A percentile compares a stretch with the other conserved stretches of the same genome.
These are phyloP conservation scores for Polietes domitor DNA, from an alignment of 2,888 invertebrate genomes.

Conservation along the genomic window DNA sequence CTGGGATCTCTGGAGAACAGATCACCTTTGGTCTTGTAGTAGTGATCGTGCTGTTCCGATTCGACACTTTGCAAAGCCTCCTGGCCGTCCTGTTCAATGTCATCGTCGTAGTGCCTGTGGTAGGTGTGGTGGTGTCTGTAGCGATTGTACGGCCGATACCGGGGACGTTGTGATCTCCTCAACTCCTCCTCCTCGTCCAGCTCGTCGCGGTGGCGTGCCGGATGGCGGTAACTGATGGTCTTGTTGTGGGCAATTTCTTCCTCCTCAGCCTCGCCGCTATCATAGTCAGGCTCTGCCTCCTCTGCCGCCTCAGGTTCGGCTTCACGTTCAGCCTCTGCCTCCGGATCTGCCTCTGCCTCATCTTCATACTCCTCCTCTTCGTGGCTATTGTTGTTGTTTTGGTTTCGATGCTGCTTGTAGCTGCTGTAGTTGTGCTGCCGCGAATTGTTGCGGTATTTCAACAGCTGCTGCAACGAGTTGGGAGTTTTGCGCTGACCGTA, in stretches of 20 bases:
- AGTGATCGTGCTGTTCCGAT: constrained; percentile 86
- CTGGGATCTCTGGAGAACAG: constrained; percentile 78
- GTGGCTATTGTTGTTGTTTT: constrained; percentile 28
- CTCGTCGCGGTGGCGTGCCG: constrained; percentile 21
- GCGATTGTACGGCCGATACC: constrained; percentile 46
- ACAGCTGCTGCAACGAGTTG: constrained; percentile 1
- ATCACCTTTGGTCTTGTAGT: constrained; percentile 81
- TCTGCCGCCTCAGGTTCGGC: constrained; percentile 24
- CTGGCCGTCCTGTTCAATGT: constrained; percentile 74
- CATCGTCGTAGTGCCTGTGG: constrained; percentile 66
- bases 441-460: constrained; percentile 2
- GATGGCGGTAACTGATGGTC: background rate
- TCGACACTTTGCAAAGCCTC: constrained; percentile 85
- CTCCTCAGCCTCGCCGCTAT: constrained; percentile 10
- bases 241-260: constrained; percentile 8
- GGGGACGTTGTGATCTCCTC: constrained; percentile 37
- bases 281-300: constrained; percentile 64
- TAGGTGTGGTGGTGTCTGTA: constrained; percentile 29
- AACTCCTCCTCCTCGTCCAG: background rate
- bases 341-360: constrained; percentile 39
- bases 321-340: constrained; percentile 66
- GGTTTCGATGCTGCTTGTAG: too few species aligned
- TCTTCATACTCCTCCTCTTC: constrained; percentile 47
- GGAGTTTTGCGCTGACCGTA: constrained; percentile 61
- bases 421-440: constrained; percentile 22